Percentiles rank a stretch among this genome's conserved stretches.
Evolutionary conservation across 2,888 invertebrate species (phyloP).

Genomic region (Campaea margaritaria): DNA sequence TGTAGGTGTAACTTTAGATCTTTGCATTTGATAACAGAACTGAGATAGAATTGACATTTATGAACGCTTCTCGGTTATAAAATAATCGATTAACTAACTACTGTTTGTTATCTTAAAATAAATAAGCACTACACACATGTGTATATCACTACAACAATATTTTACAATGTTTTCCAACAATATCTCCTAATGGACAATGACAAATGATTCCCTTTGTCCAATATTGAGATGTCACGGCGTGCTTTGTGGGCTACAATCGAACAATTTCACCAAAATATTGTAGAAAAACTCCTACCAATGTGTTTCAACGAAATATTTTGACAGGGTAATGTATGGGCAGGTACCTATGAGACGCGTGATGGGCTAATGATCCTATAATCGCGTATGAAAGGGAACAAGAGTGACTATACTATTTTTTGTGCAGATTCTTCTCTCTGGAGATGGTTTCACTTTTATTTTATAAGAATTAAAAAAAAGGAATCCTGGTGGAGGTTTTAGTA

Average conservation of each 20-base stretch:
- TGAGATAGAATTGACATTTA: not conserved
- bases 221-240: conserved; percentile 79
- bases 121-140: not conserved
- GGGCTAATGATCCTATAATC: conserved; percentile 77
- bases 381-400: conserved; percentile 46
- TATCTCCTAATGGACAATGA: conserved; percentile 82
- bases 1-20: not conserved
- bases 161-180: conserved; percentile 74
- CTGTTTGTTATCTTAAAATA: not conserved
- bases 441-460: conserved; percentile 23
- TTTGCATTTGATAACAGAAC: not conserved
- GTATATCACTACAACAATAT: conserved; percentile 52
- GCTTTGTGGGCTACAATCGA: conserved; percentile 70
- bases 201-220: conserved; percentile 80
- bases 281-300: conserved; percentile 54
- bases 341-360: conserved; percentile 58
- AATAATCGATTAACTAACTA: too few relatives aligned
- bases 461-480: not conserved
- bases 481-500: too few relatives aligned
- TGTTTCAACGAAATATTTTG: conserved; percentile 80
- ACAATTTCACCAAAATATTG: conserved; percentile 76
- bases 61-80: too few relatives aligned
- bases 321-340: conserved; percentile 81
- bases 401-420: conserved; percentile 33
- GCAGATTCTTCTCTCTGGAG: conserved; percentile 20